Conservation (phyloP, 2,113 vertebrate genomes). For the Centrocercus urophasianus region DNA sequence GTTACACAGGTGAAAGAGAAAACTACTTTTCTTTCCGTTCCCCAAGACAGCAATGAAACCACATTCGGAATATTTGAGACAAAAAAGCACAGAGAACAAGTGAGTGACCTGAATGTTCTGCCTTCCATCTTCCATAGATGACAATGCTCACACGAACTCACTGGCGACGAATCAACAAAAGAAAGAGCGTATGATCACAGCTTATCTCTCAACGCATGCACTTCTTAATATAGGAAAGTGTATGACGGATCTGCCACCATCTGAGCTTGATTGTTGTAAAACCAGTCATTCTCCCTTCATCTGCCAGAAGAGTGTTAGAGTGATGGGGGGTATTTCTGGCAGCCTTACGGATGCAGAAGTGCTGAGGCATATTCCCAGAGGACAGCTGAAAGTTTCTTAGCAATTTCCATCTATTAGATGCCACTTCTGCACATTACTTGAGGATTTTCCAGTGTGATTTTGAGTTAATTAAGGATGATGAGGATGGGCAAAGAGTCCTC, state of each 20-base stretch:
- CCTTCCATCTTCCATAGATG: constrained; percentile 8
- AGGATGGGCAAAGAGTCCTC: not conserved
- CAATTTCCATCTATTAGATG: constrained; percentile 46
- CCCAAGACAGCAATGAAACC: not conserved
- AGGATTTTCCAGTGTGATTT: constrained; percentile 23
- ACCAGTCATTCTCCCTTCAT: constrained; percentile 68
- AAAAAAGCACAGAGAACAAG: constrained; percentile 29
- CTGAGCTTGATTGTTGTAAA: constrained; percentile 71
- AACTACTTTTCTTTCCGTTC: not conserved
- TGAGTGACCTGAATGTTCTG: not conserved
- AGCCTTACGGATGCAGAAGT: constrained; percentile 49
- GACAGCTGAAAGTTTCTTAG: constrained; percentile 53
- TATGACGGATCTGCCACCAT: constrained; percentile 65
- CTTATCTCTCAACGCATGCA: constrained; percentile 47
- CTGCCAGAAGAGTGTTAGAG: constrained; percentile 62
- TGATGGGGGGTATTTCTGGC: constrained; percentile 64
- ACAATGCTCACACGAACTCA: constrained; percentile 33
- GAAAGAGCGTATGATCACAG: constrained; percentile 30
- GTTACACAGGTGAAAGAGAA: constrained; percentile 3
- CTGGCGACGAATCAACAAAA: not conserved
- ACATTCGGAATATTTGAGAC: not conserved
- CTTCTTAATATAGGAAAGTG: constrained; percentile 60
- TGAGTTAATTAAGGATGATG: constrained; percentile 31
- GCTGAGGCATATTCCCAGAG: constrained; percentile 45
- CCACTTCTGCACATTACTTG: constrained; percentile 10